These are phyloP conservation scores for Alcis repandata DNA, from an alignment of 2,888 invertebrate genomes.

Conservation along the genomic window DNA sequence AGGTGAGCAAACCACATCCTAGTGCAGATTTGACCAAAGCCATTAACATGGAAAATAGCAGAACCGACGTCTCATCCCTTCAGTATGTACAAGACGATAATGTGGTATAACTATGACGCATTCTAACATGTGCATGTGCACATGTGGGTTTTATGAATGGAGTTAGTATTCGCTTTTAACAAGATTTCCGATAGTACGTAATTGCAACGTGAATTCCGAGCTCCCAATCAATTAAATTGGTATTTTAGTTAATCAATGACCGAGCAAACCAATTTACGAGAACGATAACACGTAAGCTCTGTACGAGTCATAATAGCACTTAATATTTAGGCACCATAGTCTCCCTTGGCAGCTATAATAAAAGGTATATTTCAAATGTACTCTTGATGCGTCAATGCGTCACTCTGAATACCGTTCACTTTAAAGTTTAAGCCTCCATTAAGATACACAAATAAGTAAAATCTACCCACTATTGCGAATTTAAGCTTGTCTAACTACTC, in stretches of 20 bases:
- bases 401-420: conserved; percentile 2
- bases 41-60: too few species aligned
- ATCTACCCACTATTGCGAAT: too few species aligned
- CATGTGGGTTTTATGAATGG: conserved; percentile 19
- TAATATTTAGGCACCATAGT: not conserved
- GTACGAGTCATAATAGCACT: conserved; percentile 14
- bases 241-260: conserved; percentile 30
- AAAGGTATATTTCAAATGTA: too few species aligned
- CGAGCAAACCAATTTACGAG: conserved; percentile 10
- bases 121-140: not conserved
- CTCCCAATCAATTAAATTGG: conserved; percentile 24
- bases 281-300: conserved; percentile 11
- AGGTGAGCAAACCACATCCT: too few species aligned
- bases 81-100: not conserved
- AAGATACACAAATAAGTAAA: not conserved
- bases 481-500: not conserved
- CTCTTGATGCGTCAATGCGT: conserved; percentile 5
- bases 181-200: conserved; percentile 22
- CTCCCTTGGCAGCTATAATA: too few species aligned
- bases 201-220: conserved; percentile 11
- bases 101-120: not conserved
- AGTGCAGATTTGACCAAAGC: too few species aligned
- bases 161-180: conserved; percentile 17
- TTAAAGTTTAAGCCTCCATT: too few species aligned
- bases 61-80: too few species aligned